Evolutionary conservation across 2,888 invertebrate species (phyloP).

Genomic region (Melanargia galathea): DNA sequence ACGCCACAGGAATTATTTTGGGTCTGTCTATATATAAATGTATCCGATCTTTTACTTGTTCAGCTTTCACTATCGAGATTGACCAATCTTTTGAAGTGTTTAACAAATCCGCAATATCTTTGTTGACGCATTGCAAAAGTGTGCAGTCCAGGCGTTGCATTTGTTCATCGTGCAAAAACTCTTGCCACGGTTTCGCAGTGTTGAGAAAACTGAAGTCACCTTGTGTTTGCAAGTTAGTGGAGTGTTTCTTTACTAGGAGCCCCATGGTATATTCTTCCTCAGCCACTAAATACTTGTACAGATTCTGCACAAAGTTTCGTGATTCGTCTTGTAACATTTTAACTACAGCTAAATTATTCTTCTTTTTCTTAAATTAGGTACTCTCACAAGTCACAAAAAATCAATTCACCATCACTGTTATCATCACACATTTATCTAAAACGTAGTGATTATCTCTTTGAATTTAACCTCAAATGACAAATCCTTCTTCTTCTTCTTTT

Average conservation of each 20-base stretch:
- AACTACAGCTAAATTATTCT: background rate
- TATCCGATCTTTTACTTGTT: slow-evolving; percentile 67
- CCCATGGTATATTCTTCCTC: slow-evolving; percentile 46
- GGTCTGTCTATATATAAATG: slow-evolving; percentile 79
- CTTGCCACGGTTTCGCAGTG: slow-evolving; percentile 82
- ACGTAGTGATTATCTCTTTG: too few relatives aligned
- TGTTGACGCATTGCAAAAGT: slow-evolving; percentile 57
- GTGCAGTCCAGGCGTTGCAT: slow-evolving; percentile 42
- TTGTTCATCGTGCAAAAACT: slow-evolving; percentile 45
- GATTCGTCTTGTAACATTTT: slow-evolving; percentile 47
- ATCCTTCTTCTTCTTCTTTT: too few relatives aligned
- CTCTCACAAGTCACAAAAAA: background rate
- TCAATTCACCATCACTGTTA: too few relatives aligned
- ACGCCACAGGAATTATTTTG: slow-evolving; percentile 53
- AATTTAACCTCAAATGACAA: too few relatives aligned
- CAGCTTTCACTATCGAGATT: slow-evolving; percentile 66
- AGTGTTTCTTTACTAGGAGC: slow-evolving; percentile 81
- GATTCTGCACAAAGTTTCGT: slow-evolving; percentile 48
- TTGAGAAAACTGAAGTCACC: slow-evolving; percentile 87
- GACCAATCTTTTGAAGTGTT: slow-evolving; percentile 73
- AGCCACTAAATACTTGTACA: slow-evolving; percentile 55
- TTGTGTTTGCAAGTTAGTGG: slow-evolving; percentile 74
- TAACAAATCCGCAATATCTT: slow-evolving; percentile 60
- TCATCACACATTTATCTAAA: too few relatives aligned
- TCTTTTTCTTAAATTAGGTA: background rate